Evolutionary conservation across 2,888 invertebrate species (phyloP).

Genomic region (Parascotia fuliginaria): DNA sequence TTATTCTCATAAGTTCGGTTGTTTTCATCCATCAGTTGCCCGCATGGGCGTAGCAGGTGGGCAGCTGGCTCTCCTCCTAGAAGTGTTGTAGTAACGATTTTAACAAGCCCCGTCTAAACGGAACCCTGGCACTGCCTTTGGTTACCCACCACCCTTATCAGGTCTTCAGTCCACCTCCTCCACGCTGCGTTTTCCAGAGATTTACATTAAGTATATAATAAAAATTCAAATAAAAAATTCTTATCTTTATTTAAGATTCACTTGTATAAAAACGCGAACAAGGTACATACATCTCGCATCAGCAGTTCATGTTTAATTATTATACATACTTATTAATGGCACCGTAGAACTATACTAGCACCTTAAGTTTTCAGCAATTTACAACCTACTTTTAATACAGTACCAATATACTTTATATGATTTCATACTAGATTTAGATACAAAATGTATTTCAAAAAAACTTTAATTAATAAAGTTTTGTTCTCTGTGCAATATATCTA

Average conservation of each 20-base stretch:
- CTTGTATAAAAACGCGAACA: constrained; percentile 44
- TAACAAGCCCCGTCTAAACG: no score
- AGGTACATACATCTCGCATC: constrained; percentile 40
- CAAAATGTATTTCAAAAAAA: neutral
- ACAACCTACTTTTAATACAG: constrained; percentile 10
- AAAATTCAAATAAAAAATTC: constrained; percentile 31
- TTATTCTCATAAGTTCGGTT: no score
- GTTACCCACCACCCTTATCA: no score
- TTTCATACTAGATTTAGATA: neutral
- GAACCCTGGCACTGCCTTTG: no score
- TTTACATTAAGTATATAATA: neutral
- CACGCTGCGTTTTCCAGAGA: no score
- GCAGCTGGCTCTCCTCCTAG: no score
- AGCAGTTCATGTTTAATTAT: constrained; percentile 27
- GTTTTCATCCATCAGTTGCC: no score
- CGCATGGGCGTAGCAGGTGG: no score
- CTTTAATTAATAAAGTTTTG: neutral
- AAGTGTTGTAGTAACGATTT: no score
- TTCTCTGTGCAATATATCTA: neutral
- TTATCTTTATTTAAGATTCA: constrained; percentile 46
- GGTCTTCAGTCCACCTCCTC: no score
- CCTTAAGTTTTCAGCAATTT: constrained; percentile 34
- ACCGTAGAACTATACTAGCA: constrained; percentile 35
- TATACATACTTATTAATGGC: constrained; percentile 30
- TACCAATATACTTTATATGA: neutral